Percentiles rank a stretch among this genome's conserved stretches.
Evolutionary conservation across 2,797 vertebrate genomes (phyloP).

Genomic region (Margarornis squamiger): DNA sequence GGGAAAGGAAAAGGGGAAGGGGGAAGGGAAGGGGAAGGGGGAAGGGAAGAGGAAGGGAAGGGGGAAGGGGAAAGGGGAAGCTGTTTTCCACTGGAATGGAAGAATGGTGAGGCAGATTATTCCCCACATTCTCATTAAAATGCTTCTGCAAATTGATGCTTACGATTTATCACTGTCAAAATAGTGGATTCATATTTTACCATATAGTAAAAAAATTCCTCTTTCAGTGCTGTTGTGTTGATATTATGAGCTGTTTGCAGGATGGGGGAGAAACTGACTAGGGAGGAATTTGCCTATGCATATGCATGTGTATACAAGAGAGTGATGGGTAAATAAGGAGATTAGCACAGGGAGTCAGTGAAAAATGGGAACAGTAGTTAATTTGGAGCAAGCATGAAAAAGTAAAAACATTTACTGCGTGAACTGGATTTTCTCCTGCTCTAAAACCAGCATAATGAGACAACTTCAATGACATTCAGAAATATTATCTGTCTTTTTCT

Average conservation of each 20-base stretch:
- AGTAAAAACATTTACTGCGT: background rate
- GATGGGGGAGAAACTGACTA: constrained; percentile 8
- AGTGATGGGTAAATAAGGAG: background rate
- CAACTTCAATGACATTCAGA: background rate
- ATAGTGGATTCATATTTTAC: constrained; percentile 44
- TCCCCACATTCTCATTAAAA: constrained; percentile 4
- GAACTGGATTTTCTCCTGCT: background rate
- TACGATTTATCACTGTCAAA: constrained; percentile 18
- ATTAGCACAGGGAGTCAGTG: background rate
- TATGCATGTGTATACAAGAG: background rate
- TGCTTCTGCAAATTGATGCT: background rate
- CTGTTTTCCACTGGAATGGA: background rate
- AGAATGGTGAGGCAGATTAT: background rate
- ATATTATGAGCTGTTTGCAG: background rate
- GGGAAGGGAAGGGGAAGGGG: too few relatives aligned
- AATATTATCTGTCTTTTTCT: background rate
- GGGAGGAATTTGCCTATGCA: background rate
- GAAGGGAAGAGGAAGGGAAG: background rate
- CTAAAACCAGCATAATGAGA: background rate
- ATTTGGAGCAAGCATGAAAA: background rate
- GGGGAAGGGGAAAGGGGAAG: too few relatives aligned
- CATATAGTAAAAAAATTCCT: constrained; percentile 23
- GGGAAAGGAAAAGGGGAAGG: too few relatives aligned
- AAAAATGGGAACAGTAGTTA: background rate
- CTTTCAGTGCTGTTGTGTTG: constrained; percentile 15